Conservation (phyloP, 2,888 invertebrate genomes). For the Plutella xylostella region DNA sequence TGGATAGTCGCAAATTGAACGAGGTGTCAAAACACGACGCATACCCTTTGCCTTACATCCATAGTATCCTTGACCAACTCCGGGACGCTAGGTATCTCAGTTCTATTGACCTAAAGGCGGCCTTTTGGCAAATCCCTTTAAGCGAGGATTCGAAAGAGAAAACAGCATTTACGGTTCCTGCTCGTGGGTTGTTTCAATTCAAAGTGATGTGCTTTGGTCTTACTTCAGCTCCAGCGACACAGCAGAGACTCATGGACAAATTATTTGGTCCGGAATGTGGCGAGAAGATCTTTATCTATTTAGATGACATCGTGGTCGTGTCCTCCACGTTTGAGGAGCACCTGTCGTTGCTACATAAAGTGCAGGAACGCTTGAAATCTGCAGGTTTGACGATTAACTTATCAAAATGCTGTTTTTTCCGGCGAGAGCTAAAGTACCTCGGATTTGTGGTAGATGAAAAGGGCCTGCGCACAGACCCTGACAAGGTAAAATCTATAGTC, state of each 20-base stretch:
- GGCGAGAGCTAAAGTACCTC: background rate
- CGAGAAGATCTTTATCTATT: conserved; percentile 1
- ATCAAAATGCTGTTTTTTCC: conserved; percentile 5
- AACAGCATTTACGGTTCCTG: background rate
- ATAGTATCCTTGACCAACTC: background rate
- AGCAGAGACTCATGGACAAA: background rate
- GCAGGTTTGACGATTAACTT: conserved; percentile 7
- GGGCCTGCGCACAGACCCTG: conserved; percentile 3
- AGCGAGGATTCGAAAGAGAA: background rate
- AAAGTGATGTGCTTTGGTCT: too few species aligned
- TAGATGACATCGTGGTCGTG: conserved; percentile 5
- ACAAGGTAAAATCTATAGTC: conserved; percentile 19
- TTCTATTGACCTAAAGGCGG: background rate
- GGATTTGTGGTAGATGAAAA: background rate
- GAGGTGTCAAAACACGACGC: background rate
- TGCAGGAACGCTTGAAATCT: background rate
- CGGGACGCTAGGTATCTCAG: background rate
- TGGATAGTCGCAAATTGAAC: background rate
- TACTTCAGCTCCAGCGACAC: too few species aligned
- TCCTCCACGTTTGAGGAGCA: background rate
- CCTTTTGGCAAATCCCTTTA: background rate
- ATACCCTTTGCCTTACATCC: background rate
- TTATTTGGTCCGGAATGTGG: background rate
- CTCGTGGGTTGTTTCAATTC: background rate
- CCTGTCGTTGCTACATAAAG: background rate